Conservation (phyloP, 2,113 vertebrate species). For the Melanerpes formicivorus region DNA sequence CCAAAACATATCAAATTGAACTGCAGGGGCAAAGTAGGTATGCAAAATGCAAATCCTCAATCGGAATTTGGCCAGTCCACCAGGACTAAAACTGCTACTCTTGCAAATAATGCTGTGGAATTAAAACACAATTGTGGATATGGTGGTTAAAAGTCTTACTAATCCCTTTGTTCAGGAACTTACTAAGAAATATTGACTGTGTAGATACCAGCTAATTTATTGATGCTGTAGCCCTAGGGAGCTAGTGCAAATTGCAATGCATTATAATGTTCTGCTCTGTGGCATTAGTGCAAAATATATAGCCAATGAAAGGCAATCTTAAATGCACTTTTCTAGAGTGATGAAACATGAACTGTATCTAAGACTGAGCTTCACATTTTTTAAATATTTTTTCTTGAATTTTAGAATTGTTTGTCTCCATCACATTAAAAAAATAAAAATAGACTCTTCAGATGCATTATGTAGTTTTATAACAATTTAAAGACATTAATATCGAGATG, state of each 20-base stretch:
- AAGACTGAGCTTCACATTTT: not conserved
- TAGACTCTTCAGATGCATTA: not conserved
- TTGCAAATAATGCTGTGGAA: slow-evolving; percentile 28
- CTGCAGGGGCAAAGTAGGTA: slow-evolving; percentile 44
- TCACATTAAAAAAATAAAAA: not conserved
- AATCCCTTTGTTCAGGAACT: slow-evolving; percentile 36
- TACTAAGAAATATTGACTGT: slow-evolving; percentile 44
- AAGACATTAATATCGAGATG: not conserved
- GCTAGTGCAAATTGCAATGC: not conserved
- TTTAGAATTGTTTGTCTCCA: not conserved
- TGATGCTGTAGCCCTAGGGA: slow-evolving; percentile 29
- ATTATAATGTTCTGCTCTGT: slow-evolving; percentile 2
- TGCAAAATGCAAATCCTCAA: slow-evolving; percentile 57
- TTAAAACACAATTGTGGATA: slow-evolving; percentile 16
- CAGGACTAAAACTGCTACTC: slow-evolving; percentile 34
- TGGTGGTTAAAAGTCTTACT: slow-evolving; percentile 18
- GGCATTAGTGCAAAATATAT: slow-evolving; percentile 14
- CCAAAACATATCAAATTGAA: slow-evolving; percentile 66
- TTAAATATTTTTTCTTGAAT: not conserved
- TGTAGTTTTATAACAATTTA: not conserved
- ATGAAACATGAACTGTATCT: not conserved
- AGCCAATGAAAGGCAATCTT: not conserved
- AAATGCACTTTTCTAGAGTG: slow-evolving; percentile 13
- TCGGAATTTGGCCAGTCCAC: not conserved
- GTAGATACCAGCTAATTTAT: slow-evolving; percentile 39